A percentile compares a stretch with the other conserved stretches of the same genome.
Conservation (phyloP, 2,113 vertebrate genomes). For the Petrocephalus microphthalmus region DNA sequence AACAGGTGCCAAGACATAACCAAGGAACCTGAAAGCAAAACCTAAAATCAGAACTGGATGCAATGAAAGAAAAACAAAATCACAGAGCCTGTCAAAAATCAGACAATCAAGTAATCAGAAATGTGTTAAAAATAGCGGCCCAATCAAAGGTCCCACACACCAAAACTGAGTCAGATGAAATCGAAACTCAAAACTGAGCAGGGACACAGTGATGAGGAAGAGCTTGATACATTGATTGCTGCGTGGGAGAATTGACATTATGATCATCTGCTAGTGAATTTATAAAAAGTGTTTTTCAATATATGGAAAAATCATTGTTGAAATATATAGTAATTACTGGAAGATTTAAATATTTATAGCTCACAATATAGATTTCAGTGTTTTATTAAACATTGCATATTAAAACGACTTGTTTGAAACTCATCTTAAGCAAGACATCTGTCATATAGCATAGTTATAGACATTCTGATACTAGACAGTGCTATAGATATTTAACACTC, state of each 20-base stretch:
- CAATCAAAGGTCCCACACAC: background rate
- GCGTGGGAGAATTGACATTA: background rate
- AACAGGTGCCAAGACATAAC: background rate
- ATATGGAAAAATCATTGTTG: background rate
- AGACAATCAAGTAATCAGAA: background rate
- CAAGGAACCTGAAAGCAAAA: background rate
- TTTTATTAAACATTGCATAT: background rate
- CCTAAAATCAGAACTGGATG: background rate
- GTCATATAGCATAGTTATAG: background rate
- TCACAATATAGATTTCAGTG: background rate
- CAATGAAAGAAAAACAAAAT: background rate
- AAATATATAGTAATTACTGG: background rate
- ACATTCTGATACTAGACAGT: background rate
- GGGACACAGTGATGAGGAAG: no score
- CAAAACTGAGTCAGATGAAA: no score
- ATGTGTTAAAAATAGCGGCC: background rate
- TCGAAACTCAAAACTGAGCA: no score
- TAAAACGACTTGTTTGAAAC: background rate
- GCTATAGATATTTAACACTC: background rate
- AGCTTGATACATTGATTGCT: no score
- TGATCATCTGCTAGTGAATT: background rate
- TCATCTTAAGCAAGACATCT: background rate
- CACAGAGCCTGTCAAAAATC: background rate
- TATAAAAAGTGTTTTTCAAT: background rate
- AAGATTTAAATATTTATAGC: conserved; percentile 6